Base-by-base conservation (phyloP, 2,888 invertebrate genomes). In the Lydus trimaculatus region DNA sequence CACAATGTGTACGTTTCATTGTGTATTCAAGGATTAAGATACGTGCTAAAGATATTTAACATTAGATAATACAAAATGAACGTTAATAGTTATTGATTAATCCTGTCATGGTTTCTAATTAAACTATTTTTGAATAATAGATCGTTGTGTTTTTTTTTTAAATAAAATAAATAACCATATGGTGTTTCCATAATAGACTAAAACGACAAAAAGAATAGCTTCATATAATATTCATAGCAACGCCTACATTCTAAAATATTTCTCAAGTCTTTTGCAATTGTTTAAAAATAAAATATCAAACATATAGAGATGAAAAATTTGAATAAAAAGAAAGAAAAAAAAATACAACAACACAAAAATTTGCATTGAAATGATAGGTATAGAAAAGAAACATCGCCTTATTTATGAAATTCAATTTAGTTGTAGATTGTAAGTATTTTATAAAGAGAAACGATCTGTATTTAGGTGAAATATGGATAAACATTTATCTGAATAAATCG, bases 1-100 rank as follows among this genome's bases (percentile, higher is more conserved):
- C n/a, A n/a, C 43, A 43, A 17, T 43, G 43, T 43, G 17, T 43
- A 17, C 13, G 43, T 17, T 48, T 48, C 48, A 48, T 48, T 48
- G 48, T 48, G 20, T 48, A 48, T 48, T 48, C 48, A 48, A 20
- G 56, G 13, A 25, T 56, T 56, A 56, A 56, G 56, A 48, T 48
- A 48, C 48, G 48, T 48, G 48, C 48, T 20, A 20, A 48, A 20
- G 48, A 56, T 56, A 56, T 56, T 25, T 25, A 56, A 56, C 48
- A 48, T 56, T 56, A 56, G 56, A 56, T 25, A 20, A 48, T 48
- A 20, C n/a, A 39, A 6, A 39, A 39, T 39, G 20, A 48, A 48
- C 9, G 15, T 20, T 48, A 48, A 48, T 17, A 48, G 48, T 48
- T 48, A 56, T 25, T 25, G 56, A 25, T 56, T 56, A 56, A 5